Evolutionary conservation across 2,797 vertebrate species (phyloP).

Genomic region (Sebastes cheni): DNA sequence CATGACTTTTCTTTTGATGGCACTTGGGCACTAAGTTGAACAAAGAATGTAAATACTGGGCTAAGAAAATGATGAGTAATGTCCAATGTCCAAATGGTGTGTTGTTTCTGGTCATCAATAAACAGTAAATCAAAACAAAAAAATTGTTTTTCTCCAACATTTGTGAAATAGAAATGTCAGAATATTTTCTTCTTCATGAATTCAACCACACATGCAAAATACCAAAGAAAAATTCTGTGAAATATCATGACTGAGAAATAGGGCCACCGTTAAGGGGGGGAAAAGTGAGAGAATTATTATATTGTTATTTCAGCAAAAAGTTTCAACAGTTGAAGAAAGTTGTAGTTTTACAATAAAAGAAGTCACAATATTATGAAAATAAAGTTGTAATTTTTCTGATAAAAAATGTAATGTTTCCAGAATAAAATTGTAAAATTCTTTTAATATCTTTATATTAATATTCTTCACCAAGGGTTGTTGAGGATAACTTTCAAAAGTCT

Average conservation of each 20-base stretch:
- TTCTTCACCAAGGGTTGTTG: neutral
- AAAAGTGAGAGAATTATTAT: neutral
- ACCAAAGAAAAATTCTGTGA: neutral
- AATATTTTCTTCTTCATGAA: slow-evolving; percentile 1
- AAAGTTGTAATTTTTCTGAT: neutral
- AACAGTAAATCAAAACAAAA: neutral
- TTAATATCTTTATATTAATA: neutral
- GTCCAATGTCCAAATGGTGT: neutral
- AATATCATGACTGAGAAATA: neutral
- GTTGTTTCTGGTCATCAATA: neutral
- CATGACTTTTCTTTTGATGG: slow-evolving; percentile 24
- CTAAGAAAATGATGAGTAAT: slow-evolving; percentile 9
- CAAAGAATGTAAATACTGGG: slow-evolving; percentile 46
- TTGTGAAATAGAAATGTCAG: neutral
- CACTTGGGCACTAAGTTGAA: slow-evolving; percentile 52
- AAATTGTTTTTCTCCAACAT: neutral
- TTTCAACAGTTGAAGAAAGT: neutral
- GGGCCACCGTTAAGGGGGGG: neutral
- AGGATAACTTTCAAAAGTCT: neutral
- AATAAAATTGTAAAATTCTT: neutral
- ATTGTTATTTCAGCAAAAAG: neutral
- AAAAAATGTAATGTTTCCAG: neutral
- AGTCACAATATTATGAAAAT: neutral
- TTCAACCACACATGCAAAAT: slow-evolving; percentile 9
- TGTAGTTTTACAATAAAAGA: neutral